phyloP scores from a whole-genome alignment of 2,113 vertebrate genomes.

The Grantiella picta region DNA sequence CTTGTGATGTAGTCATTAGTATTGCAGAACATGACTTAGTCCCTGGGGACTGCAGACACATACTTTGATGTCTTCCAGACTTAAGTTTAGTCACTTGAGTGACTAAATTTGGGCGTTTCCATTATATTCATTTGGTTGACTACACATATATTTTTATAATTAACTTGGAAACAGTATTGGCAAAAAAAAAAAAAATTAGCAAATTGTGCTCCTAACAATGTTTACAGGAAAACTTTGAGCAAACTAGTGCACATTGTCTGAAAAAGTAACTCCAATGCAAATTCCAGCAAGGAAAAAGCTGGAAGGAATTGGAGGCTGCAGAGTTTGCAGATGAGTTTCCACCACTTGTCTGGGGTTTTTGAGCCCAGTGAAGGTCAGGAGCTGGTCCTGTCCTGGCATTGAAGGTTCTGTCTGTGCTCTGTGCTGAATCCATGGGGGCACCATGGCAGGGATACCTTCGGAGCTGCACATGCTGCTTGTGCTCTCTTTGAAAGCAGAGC shows the following conservation, averaged over 20 bases:
- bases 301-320: background rate
- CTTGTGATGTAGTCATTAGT: slow-evolving; percentile 37
- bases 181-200: background rate
- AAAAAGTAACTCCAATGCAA: background rate
- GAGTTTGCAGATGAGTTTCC: background rate
- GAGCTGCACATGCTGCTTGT: background rate
- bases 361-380: background rate
- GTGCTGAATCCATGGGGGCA: background rate
- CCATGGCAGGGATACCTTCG: background rate
- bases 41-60: slow-evolving; percentile 4
- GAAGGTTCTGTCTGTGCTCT: background rate
- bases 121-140: background rate
- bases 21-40: slow-evolving; percentile 27
- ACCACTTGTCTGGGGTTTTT: background rate
- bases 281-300: background rate
- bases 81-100: slow-evolving; percentile 27
- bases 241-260: background rate
- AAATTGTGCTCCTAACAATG: background rate
- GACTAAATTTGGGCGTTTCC: slow-evolving; percentile 22
- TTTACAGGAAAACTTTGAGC: background rate
- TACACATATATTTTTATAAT: background rate
- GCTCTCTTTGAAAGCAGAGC: background rate
- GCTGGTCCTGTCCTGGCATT: background rate
- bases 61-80: slow-evolving; percentile 50
- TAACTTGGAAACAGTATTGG: background rate